phyloP scores from a whole-genome alignment of 2,888 invertebrate genomes.

The Amaurobius ferox region DNA sequence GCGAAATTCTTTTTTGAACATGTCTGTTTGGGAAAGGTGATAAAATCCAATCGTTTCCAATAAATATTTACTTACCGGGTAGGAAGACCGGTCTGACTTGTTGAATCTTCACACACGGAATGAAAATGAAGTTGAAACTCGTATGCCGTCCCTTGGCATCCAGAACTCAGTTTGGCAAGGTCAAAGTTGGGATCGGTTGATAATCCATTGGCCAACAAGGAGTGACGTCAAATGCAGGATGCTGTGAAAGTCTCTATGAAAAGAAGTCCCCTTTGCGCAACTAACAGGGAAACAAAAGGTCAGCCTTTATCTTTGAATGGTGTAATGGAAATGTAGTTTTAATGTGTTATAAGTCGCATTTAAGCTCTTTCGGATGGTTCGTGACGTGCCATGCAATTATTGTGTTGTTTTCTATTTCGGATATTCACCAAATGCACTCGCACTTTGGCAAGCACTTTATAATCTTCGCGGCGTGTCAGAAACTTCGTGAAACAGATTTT shows the following conservation, averaged over 20 bases:
- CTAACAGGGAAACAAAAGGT: slow-evolving; percentile 19
- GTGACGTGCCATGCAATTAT: too few relatives aligned
- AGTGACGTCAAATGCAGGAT: slow-evolving; percentile 61
- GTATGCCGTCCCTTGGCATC: background rate
- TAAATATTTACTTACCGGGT: slow-evolving; percentile 54
- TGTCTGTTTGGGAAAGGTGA: too few relatives aligned
- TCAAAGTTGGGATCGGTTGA: slow-evolving; percentile 36
- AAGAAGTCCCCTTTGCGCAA: slow-evolving; percentile 44
- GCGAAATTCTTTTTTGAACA: too few relatives aligned
- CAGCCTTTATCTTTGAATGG: slow-evolving; percentile 7
- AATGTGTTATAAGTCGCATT: too few relatives aligned
- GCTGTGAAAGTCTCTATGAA: slow-evolving; percentile 46
- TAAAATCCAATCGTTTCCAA: background rate
- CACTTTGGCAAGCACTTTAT: too few relatives aligned
- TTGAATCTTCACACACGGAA: background rate
- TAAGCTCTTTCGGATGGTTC: too few relatives aligned
- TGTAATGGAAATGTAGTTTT: too few relatives aligned
- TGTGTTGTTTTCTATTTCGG: too few relatives aligned
- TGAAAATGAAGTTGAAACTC: background rate
- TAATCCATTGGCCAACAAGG: slow-evolving; percentile 57
- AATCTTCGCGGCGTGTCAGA: too few relatives aligned
- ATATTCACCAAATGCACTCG: too few relatives aligned
- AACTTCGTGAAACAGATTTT: too few relatives aligned
- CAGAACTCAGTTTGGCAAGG: slow-evolving; percentile 36
- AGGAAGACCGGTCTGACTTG: slow-evolving; percentile 65